Conservation (phyloP, 2,797 vertebrate genomes). For the Loris lydekkerianus region DNA sequence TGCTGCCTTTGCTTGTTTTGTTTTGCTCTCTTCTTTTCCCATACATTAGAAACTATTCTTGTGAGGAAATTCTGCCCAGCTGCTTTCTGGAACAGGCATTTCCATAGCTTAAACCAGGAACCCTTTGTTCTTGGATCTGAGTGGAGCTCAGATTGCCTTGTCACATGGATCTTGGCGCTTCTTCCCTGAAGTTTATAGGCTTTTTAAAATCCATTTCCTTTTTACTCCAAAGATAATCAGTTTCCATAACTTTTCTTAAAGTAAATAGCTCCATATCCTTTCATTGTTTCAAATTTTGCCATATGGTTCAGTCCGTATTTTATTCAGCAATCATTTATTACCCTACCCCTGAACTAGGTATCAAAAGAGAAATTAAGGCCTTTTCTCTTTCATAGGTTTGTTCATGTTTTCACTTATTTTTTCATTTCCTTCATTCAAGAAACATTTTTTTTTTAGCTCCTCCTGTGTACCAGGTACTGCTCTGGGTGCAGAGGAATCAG, state of each 20-base stretch:
- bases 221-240: constrained; percentile 66
- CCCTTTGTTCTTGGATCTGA: constrained; percentile 80
- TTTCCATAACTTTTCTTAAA: constrained; percentile 63
- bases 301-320: neutral
- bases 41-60: constrained; percentile 86
- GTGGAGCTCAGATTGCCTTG: constrained; percentile 80
- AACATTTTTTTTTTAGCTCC: constrained; percentile 22
- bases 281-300: neutral
- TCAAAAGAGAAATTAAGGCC: constrained; percentile 20
- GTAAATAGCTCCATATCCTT: constrained; percentile 62
- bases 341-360: neutral
- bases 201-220: constrained; percentile 74
- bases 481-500: neutral
- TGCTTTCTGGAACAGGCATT: constrained; percentile 78
- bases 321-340: neutral
- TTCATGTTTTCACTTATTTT: constrained; percentile 75
- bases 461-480: neutral
- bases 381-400: constrained; percentile 28
- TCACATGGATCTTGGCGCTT: constrained; percentile 71
- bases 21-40: constrained; percentile 84
- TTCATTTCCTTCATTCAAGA: constrained; percentile 73
- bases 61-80: constrained; percentile 85
- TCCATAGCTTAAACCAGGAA: constrained; percentile 81
- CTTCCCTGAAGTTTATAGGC: constrained; percentile 69
- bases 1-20: constrained; percentile 86